A percentile compares a stretch with the other conserved stretches of the same genome.
phyloP scores from a whole-genome alignment of 2,797 vertebrate genomes.

The Gymnothorax reevesii region DNA sequence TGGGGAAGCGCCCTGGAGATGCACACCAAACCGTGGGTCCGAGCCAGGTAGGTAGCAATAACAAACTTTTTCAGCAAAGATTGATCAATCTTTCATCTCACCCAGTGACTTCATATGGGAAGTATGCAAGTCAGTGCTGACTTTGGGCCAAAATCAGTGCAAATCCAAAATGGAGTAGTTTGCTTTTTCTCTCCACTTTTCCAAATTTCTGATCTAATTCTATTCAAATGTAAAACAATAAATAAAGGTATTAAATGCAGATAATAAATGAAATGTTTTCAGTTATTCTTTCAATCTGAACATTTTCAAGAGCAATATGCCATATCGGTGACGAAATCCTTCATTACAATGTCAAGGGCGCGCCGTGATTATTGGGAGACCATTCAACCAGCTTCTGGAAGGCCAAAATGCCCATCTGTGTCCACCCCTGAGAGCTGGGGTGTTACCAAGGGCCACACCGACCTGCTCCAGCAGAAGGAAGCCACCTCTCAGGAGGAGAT shows the following conservation, averaged over 20 bases:
- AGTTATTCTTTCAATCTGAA: background rate
- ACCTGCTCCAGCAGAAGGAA: slow-evolving; percentile 93
- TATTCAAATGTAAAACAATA: background rate
- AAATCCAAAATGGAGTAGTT: too few species aligned
- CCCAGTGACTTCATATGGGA: background rate
- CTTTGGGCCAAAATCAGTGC: too few species aligned
- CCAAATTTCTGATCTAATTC: too few species aligned
- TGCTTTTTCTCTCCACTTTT: too few species aligned
- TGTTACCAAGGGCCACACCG: slow-evolving; percentile 84
- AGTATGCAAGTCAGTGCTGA: too few species aligned
- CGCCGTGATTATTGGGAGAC: slow-evolving; percentile 93
- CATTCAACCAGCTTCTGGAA: slow-evolving; percentile 86
- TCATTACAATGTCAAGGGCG: slow-evolving; percentile 68
- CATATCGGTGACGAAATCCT: background rate
- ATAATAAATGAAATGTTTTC: background rate
- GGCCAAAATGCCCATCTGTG: slow-evolving; percentile 84
- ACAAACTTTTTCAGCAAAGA: background rate
- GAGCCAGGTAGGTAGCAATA: slow-evolving; percentile 74
- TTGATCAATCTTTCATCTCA: background rate
- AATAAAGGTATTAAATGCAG: background rate
- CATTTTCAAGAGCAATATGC: background rate
- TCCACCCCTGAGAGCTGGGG: slow-evolving; percentile 86
- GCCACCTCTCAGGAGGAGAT: slow-evolving; percentile 85
- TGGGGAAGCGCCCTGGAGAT: slow-evolving; percentile 84
- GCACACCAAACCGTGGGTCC: slow-evolving; percentile 95